phyloP scores from a whole-genome alignment of 2,888 invertebrate species.

The Chrysina gloriosa region DNA sequence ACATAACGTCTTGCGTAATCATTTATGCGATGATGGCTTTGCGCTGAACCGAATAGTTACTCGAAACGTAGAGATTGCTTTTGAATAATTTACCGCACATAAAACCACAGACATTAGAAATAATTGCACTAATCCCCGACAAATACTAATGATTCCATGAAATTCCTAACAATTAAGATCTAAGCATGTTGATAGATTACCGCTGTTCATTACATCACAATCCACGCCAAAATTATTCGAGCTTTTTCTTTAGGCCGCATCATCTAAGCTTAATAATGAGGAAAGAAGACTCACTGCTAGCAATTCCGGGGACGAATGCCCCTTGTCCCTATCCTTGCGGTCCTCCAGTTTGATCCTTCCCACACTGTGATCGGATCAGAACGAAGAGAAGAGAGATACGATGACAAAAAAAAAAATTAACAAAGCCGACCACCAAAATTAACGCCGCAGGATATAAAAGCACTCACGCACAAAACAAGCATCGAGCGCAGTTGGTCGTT shows the following conservation, averaged over 20 bases:
- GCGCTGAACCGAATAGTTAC: no score
- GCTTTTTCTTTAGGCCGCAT: background rate
- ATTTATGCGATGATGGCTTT: no score
- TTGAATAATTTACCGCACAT: background rate
- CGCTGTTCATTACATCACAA: background rate
- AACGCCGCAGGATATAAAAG: conserved; percentile 38
- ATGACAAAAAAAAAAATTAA: conserved; percentile 24
- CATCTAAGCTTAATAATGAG: conserved; percentile 15
- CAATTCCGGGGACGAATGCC: conserved; percentile 65
- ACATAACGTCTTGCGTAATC: no score
- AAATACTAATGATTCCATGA: conserved; percentile 15
- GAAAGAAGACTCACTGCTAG: conserved; percentile 61
- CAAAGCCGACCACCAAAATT: conserved; percentile 35
- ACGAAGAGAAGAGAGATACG: conserved; percentile 36
- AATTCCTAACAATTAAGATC: conserved; percentile 4
- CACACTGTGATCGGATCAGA: conserved; percentile 29
- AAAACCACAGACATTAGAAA: background rate
- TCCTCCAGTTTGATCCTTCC: conserved; percentile 62
- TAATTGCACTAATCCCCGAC: background rate
- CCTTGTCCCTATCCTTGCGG: conserved; percentile 63
- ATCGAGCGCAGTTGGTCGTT: conserved; percentile 48
- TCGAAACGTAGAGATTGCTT: background rate
- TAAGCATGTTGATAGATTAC: background rate
- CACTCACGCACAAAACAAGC: conserved; percentile 49
- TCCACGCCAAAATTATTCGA: background rate